Conservation (phyloP, 2,113 vertebrate species). For the Bos taurus region DNA sequence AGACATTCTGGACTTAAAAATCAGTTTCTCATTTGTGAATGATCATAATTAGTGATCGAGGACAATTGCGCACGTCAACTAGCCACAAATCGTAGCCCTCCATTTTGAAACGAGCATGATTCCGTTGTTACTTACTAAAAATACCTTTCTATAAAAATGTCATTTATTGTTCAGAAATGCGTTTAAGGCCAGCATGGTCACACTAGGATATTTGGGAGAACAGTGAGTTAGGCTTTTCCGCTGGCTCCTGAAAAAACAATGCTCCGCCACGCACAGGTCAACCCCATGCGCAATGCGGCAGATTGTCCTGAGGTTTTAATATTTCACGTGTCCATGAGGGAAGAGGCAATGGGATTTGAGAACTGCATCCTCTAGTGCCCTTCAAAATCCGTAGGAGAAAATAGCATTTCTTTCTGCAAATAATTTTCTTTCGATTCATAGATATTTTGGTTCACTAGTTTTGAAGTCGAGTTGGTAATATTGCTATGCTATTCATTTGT, state of each 20-base stretch:
- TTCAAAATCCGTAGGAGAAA: not conserved
- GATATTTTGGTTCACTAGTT: conserved; percentile 34
- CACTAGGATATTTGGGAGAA: not conserved
- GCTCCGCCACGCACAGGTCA: not conserved
- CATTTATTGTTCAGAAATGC: conserved; percentile 20
- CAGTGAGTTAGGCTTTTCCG: not conserved
- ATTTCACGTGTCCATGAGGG: not conserved
- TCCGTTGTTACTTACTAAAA: conserved; percentile 8
- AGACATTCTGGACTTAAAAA: not conserved
- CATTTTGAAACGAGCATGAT: conserved; percentile 60
- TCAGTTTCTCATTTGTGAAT: not conserved
- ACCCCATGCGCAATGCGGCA: conserved; percentile 68
- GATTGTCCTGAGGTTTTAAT: conserved; percentile 24
- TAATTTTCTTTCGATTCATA: not conserved
- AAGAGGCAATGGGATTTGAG: not conserved
- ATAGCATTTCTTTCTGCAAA: not conserved
- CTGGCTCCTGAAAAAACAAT: not conserved
- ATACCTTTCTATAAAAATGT: not conserved
- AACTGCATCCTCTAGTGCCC: not conserved
- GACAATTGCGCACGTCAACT: not conserved
- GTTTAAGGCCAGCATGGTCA: not conserved
- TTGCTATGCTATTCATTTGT: not conserved
- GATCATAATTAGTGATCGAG: not conserved
- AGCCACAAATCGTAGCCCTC: conserved; percentile 17
- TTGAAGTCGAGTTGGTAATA: conserved; percentile 2